A percentile compares a stretch with the other conserved stretches of the same genome.
Evolutionary conservation across 1,140 invertebrate species (phyloP).

Genomic region (Tribolium castaneum): DNA sequence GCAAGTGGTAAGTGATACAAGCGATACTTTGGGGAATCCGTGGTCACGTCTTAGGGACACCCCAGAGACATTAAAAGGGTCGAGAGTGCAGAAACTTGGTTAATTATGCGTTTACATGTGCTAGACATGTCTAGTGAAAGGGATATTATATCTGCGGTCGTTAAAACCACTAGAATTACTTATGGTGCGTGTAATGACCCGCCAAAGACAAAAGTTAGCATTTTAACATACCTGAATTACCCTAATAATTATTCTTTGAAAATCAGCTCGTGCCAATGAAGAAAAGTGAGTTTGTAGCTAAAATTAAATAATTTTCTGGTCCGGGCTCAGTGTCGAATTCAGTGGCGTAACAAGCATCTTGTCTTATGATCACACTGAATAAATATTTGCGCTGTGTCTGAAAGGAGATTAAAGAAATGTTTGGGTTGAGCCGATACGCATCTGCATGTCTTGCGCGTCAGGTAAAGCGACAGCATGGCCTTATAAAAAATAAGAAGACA

Average conservation of each 20-base stretch:
- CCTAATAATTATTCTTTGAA: not conserved
- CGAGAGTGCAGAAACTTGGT: conserved; percentile 47
- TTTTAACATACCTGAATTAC: not conserved
- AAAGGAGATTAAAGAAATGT: conserved; percentile 29
- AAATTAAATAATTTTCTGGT: too few species aligned
- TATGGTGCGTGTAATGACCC: conserved; percentile 11
- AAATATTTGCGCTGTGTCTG: conserved; percentile 17
- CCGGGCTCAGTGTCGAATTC: not conserved
- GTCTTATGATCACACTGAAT: conserved; percentile 8
- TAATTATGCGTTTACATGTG: conserved; percentile 51
- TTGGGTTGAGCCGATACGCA: conserved; percentile 13
- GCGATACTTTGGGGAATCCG: conserved; percentile 54
- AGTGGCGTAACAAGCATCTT: conserved; percentile 16
- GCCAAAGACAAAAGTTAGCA: conserved; percentile 8
- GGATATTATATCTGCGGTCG: conserved; percentile 42
- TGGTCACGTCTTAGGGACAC: conserved; percentile 53
- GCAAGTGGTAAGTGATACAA: conserved; percentile 55
- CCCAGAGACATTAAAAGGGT: conserved; percentile 52
- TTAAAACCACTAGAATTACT: conserved; percentile 37
- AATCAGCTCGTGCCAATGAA: too few species aligned
- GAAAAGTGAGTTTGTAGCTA: too few species aligned
- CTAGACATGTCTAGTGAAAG: conserved; percentile 41
- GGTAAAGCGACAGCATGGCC: conserved; percentile 3
- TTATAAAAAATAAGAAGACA: conserved; percentile 39
- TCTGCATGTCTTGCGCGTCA: conserved; percentile 24